These are phyloP conservation scores for Sturnira hondurensis DNA, from an alignment of 2,113 vertebrate genomes.

Conservation along the genomic window DNA sequence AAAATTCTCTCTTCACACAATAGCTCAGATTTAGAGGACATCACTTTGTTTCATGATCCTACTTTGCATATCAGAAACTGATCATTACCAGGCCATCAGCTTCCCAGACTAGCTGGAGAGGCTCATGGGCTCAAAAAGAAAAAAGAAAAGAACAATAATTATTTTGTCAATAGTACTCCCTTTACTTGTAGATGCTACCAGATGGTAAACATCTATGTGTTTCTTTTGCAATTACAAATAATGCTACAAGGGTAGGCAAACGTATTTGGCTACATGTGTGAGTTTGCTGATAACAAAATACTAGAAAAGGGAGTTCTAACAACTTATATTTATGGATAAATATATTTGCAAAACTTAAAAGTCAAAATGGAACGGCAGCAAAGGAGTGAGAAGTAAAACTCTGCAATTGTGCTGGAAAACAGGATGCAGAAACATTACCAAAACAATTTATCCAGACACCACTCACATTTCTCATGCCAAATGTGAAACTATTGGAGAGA, in stretches of 20 bases:
- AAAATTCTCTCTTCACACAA: neutral
- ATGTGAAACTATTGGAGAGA: neutral
- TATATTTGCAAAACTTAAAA: slow-evolving; percentile 23
- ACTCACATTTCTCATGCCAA: neutral
- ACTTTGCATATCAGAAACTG: neutral
- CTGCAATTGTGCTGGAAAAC: neutral
- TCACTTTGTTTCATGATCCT: neutral
- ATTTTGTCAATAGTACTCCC: neutral
- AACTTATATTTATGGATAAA: neutral
- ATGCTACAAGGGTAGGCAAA: neutral
- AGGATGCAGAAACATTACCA: neutral
- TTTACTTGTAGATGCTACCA: neutral
- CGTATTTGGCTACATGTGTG: neutral
- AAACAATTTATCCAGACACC: neutral
- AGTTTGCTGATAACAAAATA: neutral
- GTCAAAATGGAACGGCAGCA: neutral
- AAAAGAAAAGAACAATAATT: neutral
- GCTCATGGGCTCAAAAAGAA: neutral
- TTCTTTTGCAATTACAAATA: neutral
- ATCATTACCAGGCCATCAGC: neutral
- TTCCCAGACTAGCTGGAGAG: neutral
- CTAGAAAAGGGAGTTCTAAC: neutral
- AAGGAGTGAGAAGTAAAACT: neutral
- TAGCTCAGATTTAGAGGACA: neutral
- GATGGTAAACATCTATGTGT: neutral